Conservation (phyloP, 2,113 vertebrate species). For the Phodopus roborovskii region DNA sequence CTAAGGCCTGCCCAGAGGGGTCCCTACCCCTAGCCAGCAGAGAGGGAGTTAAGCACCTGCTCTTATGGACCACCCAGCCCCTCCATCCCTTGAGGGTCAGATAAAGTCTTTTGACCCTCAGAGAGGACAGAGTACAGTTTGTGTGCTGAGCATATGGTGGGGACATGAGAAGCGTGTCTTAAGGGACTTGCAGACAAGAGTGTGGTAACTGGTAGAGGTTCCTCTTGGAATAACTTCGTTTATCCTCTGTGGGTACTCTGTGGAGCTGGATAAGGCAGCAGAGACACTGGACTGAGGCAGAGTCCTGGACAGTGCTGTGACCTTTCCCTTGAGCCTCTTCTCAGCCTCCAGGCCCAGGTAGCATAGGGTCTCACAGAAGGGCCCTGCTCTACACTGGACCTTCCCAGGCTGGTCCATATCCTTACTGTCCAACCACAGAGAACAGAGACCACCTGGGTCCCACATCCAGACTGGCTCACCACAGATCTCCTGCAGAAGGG, state of each 20-base stretch:
- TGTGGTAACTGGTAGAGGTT: no score
- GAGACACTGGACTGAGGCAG: no score
- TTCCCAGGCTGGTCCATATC: not conserved
- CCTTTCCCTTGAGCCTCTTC: not conserved
- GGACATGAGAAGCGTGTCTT: not conserved
- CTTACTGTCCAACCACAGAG: no score
- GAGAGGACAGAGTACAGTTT: not conserved
- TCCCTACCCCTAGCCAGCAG: not conserved
- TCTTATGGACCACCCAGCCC: not conserved
- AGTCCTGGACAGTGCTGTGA: not conserved
- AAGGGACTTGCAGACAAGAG: not conserved
- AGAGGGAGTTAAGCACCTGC: not conserved
- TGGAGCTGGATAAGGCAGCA: not conserved
- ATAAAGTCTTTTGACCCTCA: not conserved
- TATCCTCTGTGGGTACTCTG: not conserved
- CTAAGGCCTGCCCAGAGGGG: not conserved
- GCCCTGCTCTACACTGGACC: not conserved
- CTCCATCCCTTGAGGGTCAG: not conserved
- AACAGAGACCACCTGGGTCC: not conserved
- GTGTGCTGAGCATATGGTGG: not conserved
- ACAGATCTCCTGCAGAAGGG: not conserved
- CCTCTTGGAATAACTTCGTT: no score
- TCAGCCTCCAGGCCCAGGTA: not conserved
- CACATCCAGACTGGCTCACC: not conserved
- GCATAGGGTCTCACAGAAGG: not conserved